Evolutionary conservation across 1,140 invertebrate genomes (phyloP).

Genomic region (Dreissena rostriformis): DNA sequence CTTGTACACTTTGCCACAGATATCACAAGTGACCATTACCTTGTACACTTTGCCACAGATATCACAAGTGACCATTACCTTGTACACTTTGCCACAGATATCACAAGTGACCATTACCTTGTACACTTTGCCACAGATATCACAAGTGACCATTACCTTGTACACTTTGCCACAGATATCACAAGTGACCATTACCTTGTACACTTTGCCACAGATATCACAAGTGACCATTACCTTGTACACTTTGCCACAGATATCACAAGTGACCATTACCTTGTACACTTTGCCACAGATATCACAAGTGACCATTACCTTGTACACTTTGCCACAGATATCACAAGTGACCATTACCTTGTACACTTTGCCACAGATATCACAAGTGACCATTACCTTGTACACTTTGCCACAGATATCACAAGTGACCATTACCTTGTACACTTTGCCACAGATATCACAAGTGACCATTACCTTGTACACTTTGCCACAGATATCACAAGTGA

Average conservation of each 20-base stretch:
- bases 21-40: not conserved
- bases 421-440: not conserved
- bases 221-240: not conserved
- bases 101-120: no score
- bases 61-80: not conserved
- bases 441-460: not conserved
- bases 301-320: constrained; percentile 76
- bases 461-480: not conserved
- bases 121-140: not conserved
- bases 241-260: not conserved
- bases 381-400: not conserved
- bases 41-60: not conserved
- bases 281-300: not conserved
- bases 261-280: not conserved
- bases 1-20: not conserved
- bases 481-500: not conserved
- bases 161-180: not conserved
- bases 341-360: no score
- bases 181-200: not conserved
- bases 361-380: not conserved
- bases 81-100: not conserved
- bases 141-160: not conserved
- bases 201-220: not conserved
- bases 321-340: constrained; percentile 81
- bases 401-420: not conserved